Percentiles rank a stretch among this genome's conserved stretches.
Conservation (phyloP, 30 jellyfish, hydroid and myxozoan species). For the Turritopsis dohrnii region DNA sequence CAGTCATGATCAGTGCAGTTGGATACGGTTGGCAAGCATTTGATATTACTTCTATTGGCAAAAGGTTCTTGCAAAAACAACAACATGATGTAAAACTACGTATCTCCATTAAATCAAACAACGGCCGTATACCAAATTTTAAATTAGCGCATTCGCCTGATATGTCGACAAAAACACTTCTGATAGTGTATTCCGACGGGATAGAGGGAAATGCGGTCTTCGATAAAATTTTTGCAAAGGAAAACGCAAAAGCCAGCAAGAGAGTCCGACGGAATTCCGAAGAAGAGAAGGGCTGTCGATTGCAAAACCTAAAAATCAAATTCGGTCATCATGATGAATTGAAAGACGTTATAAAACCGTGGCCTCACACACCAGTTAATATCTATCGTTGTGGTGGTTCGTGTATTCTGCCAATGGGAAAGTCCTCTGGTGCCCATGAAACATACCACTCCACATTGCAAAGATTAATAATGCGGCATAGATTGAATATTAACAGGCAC, state of each 20-base stretch:
- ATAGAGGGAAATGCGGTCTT: not conserved
- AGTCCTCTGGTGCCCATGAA: not conserved
- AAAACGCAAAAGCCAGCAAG: not conserved
- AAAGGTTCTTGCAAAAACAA: not conserved
- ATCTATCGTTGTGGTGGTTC: constrained; percentile 6
- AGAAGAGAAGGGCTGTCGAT: not conserved
- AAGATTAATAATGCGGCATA: not conserved
- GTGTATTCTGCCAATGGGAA: not conserved
- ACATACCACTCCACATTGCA: not conserved
- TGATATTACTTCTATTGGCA: not conserved
- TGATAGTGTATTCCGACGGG: constrained; percentile 5
- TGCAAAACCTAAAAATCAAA: not conserved
- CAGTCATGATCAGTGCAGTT: not conserved
- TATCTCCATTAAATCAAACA: not conserved
- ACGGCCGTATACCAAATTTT: not conserved
- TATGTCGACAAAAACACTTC: not conserved
- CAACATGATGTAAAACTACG: not conserved
- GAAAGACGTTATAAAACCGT: not conserved
- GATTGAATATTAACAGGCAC: not conserved
- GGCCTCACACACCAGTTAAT: not conserved
- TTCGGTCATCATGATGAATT: not conserved
- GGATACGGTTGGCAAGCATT: constrained; percentile 13
- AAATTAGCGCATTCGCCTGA: not conserved
- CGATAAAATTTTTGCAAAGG: not conserved
- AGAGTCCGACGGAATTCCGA: not conserved